These are phyloP conservation scores for Machimus rusticus DNA, from an alignment of 2,888 invertebrate genomes.

Conservation along the genomic window DNA sequence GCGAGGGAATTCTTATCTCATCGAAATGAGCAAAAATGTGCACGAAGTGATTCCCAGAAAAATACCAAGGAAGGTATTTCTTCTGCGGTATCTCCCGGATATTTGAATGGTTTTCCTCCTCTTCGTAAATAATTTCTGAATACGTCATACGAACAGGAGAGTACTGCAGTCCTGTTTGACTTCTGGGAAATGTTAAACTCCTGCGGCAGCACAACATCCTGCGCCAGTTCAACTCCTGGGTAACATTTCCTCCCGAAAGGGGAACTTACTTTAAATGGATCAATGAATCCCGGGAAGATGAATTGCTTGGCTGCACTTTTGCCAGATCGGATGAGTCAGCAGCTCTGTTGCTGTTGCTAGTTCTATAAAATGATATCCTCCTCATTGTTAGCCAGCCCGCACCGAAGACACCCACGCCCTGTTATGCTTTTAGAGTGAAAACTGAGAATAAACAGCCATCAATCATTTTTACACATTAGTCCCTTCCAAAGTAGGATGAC, in stretches of 20 bases:
- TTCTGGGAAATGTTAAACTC: neutral
- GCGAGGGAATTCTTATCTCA: neutral
- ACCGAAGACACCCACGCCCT: neutral
- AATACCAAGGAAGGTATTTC: neutral
- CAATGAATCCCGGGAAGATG: neutral
- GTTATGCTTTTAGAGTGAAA: slow-evolving; percentile 40
- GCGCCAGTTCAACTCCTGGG: neutral
- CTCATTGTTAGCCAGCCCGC: slow-evolving; percentile 34
- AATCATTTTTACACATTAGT: slow-evolving; percentile 41
- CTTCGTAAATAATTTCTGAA: neutral
- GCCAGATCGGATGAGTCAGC: slow-evolving; percentile 18
- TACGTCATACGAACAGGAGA: neutral
- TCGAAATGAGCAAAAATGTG: neutral
- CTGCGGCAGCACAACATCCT: neutral
- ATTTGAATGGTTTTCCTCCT: neutral
- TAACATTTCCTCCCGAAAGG: neutral
- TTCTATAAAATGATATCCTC: neutral
- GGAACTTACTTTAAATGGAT: neutral
- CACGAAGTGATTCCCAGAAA: neutral
- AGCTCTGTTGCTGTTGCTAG: neutral
- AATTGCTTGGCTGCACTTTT: slow-evolving; percentile 20
- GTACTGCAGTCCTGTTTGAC: neutral
- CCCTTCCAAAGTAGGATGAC: slow-evolving; percentile 1
- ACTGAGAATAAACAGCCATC: slow-evolving; percentile 45
- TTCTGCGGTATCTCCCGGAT: neutral